Conservation (phyloP, 2,888 invertebrate species). For the Leptodirus hochenwartii region DNA sequence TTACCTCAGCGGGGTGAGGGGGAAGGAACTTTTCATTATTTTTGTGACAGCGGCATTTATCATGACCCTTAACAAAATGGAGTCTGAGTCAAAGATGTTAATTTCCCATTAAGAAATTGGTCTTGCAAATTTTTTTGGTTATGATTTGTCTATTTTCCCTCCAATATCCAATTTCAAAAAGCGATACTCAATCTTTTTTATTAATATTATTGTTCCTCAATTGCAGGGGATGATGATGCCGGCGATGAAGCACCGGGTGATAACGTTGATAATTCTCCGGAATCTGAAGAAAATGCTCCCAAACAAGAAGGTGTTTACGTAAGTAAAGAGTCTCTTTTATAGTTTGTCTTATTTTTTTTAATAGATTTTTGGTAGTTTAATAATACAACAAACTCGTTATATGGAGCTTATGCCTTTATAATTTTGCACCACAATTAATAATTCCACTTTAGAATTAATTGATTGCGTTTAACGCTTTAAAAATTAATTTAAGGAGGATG, state of each 20-base stretch:
- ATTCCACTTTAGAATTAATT: conserved; percentile 1
- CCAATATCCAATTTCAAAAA: conserved; percentile 13
- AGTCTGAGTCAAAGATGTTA: conserved; percentile 44
- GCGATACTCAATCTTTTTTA: conserved; percentile 3
- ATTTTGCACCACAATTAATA: background rate
- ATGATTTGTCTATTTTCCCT: conserved; percentile 25
- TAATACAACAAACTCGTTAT: background rate
- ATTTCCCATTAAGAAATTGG: conserved; percentile 37
- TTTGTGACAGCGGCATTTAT: conserved; percentile 30
- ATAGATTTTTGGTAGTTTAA: no score
- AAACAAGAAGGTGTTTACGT: conserved; percentile 33
- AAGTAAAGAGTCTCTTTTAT: conserved; percentile 7
- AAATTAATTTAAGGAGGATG: conserved; percentile 42
- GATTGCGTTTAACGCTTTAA: background rate
- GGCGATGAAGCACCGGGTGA: conserved; percentile 47
- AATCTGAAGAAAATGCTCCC: conserved; percentile 50
- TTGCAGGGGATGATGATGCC: conserved; percentile 48
- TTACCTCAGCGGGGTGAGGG: conserved; percentile 18
- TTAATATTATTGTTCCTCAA: conserved; percentile 3
- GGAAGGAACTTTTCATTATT: conserved; percentile 30
- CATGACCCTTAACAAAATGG: conserved; percentile 63
- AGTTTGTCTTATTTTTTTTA: background rate
- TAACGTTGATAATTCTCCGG: conserved; percentile 51
- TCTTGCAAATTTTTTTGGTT: conserved; percentile 27
- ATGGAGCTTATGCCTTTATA: background rate